Evolutionary conservation across 2,888 invertebrate genomes (phyloP), one percentile per base, ranked within the genome.

Genomic region (Dinocampus coccinellae): DNA sequence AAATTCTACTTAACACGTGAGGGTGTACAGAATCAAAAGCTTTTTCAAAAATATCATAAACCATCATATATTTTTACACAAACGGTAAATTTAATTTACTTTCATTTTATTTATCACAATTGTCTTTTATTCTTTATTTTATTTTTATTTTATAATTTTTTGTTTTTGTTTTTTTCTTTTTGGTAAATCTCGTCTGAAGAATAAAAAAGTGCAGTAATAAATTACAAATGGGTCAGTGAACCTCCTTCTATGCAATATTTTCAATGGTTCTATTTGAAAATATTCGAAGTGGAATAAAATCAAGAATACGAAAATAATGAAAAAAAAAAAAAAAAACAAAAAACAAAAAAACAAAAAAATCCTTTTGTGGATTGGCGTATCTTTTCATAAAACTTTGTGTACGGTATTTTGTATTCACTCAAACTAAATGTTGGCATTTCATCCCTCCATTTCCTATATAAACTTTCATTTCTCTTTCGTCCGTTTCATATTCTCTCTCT

Each of bases 361-460:
- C 1, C n/a, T 16, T 47, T 0, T 4, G 47, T 47, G 7, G 16
- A 47, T 47, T 20, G n/a, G 4, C 7, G 22, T 55, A n/a, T 55
- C 24, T 3, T 9, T 10, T 11, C 7, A 22, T 55, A 6, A 13
- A 3, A 55, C 55, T 24, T 55, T 55, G 9, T 16, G 47, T 55
- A 26, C 26, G 55, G 55, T 55, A 55, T 55, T 55, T n/a, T 55
- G n/a, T 55, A 26, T 55, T 22, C 26, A 55, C 55, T 55, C 55
- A 24, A 55, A 55, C 55, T 55, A 55, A 55, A 55, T n/a, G 55
- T 13, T 13, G 55, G 26, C 55, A 55, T 55, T 55, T 55, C 55
- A 55, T 55, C 24, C 24, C 55, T 55, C 55, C 26, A 26, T 55
- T 55, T 47, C 16, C 16, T 47, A 47, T n/a, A 55, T 26, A n/a